phyloP scores from a whole-genome alignment of 2,113 vertebrate genomes.

The Zapus hudsonius region DNA sequence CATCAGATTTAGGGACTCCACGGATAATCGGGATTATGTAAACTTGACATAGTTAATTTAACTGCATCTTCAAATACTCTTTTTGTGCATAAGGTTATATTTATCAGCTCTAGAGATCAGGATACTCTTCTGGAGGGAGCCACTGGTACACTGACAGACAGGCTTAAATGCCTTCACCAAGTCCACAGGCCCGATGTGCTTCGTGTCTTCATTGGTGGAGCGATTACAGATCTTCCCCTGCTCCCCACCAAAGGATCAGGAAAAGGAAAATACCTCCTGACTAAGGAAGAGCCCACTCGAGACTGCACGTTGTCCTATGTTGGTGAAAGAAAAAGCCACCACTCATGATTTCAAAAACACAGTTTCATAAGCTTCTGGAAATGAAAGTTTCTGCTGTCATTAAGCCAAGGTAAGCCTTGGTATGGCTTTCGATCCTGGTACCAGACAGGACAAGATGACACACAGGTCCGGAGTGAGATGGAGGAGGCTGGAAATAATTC shows the following conservation, averaged over 20 bases:
- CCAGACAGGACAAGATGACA: background rate
- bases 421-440: too few species aligned
- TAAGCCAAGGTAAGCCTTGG: background rate
- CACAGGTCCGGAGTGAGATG: accelerated
- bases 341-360: background rate
- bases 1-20: background rate
- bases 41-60: background rate
- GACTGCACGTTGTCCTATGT: background rate
- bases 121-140: background rate
- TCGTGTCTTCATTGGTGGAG: background rate
- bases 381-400: background rate
- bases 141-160: background rate
- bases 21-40: background rate
- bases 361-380: background rate
- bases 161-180: background rate
- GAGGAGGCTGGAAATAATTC: too few species aligned
- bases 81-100: background rate
- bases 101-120: background rate
- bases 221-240: background rate
- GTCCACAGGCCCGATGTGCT: background rate
- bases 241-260: background rate
- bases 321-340: background rate
- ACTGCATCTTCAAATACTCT: background rate
- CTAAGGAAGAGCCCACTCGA: background rate
- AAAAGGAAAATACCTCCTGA: background rate